Percentiles rank a stretch among this genome's conserved stretches.
Conservation (phyloP, 2,113 vertebrate species). For the Elaphurus davidianus region DNA sequence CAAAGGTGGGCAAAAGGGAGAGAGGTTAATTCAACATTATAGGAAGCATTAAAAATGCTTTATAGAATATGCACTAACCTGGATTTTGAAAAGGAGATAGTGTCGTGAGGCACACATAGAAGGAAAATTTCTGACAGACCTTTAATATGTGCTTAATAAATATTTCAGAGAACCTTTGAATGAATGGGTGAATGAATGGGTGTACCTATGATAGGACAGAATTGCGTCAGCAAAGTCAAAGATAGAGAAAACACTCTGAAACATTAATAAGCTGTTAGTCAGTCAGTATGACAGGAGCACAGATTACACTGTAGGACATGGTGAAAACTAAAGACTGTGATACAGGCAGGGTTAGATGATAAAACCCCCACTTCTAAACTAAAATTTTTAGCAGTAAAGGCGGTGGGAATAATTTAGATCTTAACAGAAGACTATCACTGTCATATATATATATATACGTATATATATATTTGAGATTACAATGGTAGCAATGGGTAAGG, state of each 20-base stretch:
- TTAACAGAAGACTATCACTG: background rate
- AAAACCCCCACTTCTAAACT: background rate
- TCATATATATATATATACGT: background rate
- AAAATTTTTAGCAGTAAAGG: background rate
- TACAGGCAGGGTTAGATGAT: background rate
- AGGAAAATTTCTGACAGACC: background rate
- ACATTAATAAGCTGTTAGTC: background rate
- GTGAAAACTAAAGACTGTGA: background rate
- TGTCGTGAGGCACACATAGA: background rate
- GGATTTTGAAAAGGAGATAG: background rate
- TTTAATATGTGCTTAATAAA: background rate
- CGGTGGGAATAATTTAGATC: background rate
- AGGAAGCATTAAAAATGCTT: background rate
- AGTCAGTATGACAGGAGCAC: background rate
- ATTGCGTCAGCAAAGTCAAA: background rate
- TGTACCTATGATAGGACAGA: background rate
- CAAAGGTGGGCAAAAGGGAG: background rate
- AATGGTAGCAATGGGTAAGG: background rate
- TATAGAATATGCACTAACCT: background rate
- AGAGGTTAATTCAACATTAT: background rate
- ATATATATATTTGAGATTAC: background rate
- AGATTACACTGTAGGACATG: background rate
- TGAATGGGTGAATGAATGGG: background rate
- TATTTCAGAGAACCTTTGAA: background rate
- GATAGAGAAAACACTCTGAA: background rate